Evolutionary conservation across 2,888 invertebrate genomes (phyloP), one percentile per base, ranked within the genome.

Genomic region (Drosophila pegasa): DNA sequence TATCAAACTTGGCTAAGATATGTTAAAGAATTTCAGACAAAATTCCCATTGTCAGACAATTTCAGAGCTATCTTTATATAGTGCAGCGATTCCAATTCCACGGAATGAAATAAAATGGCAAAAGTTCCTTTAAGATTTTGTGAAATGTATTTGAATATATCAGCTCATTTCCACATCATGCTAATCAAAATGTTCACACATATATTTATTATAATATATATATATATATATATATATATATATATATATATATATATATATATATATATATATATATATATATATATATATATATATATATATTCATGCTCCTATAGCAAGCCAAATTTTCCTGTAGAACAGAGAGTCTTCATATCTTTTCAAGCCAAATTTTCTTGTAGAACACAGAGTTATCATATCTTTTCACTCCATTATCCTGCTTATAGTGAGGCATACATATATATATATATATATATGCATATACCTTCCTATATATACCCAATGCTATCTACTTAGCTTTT

Each of bases 401-500:
- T 20, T 35, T 14, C 14, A 2, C 27, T 29, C 1, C 9, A 4
- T 41, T 57, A 52, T 65, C 57, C 73, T 38, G 20, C 20, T 40
- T 51, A 25, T 20, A 31, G 18, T 18, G 12, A 18, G 12, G 16
- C 18, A 7, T 4, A 27, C 27, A 47, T 27, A 43, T 31, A 55
- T 16, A n/a, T 31, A 48, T 25, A 45, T 31, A 52, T 12, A 20
- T 12, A 16, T 10, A 14, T 7, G n/a, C 3, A 33, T 20, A 27
- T 10, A 1, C 4, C 7, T 10, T 0, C 4, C 7, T 43, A 47
- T 10, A 18, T 5, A 29, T n/a, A 20, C 8, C 12, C 6, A 25
- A 8, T n/a, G 31, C 3, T 47, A 47, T 52, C 37, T 31, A 41
- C 20, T 65, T 16, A 41, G 55, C 54, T 76, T 76, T 66, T 61